A percentile compares a stretch with the other conserved stretches of the same genome.
phyloP scores from a whole-genome alignment of 2,888 invertebrate species.

The Trisateles emortualis region DNA sequence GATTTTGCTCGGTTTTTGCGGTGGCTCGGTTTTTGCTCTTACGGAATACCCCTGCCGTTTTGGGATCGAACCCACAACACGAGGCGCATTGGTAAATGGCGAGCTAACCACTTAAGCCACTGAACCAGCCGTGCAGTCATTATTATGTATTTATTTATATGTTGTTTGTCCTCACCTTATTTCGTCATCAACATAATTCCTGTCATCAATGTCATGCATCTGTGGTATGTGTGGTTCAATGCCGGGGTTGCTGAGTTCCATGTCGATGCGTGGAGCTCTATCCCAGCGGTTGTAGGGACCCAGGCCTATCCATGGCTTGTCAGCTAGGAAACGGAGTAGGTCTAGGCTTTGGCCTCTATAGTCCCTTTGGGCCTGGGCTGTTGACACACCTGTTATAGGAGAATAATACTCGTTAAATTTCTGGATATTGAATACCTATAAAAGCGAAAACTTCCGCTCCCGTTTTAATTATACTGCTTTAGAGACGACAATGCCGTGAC shows the following conservation, averaged over 20 bases:
- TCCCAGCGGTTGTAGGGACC: constrained; percentile 61
- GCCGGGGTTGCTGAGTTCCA: constrained; percentile 41
- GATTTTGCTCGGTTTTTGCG: too few species aligned
- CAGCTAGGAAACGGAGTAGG: constrained; percentile 65
- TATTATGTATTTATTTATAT: too few species aligned
- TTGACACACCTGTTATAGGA: constrained; percentile 53
- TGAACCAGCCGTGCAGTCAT: too few species aligned
- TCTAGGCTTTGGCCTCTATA: constrained; percentile 64
- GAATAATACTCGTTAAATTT: neutral
- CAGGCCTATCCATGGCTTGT: constrained; percentile 56
- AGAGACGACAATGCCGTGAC: too few species aligned
- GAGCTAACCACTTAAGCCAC: too few species aligned
- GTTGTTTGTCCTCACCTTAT: constrained; percentile 62
- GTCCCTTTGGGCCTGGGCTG: constrained; percentile 60
- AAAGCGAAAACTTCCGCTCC: too few species aligned
- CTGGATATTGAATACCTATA: too few species aligned
- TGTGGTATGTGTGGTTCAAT: constrained; percentile 27
- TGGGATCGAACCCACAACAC: too few species aligned
- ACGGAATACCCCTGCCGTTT: too few species aligned
- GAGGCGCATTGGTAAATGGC: too few species aligned
- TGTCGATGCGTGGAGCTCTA: constrained; percentile 46
- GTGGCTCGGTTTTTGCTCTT: too few species aligned
- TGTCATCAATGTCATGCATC: constrained; percentile 42
- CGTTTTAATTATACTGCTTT: neutral
- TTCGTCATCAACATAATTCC: constrained; percentile 56